Conservation (phyloP, 2,113 vertebrate species). For the Hiodon alosoides region DNA sequence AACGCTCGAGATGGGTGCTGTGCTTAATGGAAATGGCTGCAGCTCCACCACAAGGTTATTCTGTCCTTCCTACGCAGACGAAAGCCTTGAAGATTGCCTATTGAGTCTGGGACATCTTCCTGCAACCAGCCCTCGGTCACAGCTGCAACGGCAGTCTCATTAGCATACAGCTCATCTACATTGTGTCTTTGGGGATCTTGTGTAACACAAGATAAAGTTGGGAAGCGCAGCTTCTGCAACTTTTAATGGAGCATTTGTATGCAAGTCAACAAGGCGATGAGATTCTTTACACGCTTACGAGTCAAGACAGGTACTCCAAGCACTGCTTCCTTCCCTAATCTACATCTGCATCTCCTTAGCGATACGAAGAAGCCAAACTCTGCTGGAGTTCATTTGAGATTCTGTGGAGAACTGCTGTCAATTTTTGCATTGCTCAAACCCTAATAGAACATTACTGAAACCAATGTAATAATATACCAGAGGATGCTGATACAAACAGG, state of each 20-base stretch:
- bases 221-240: neutral
- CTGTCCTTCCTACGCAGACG: conserved; percentile 7
- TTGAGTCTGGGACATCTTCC: conserved; percentile 9
- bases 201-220: neutral
- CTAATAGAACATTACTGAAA: no score
- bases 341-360: neutral
- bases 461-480: no score
- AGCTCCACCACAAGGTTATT: neutral
- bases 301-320: neutral
- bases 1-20: neutral
- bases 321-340: neutral
- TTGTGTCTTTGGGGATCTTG: neutral
- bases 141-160: neutral
- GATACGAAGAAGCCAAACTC: neutral
- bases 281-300: neutral
- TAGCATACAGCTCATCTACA: conserved; percentile 4
- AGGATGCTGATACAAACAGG: no score
- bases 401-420: neutral
- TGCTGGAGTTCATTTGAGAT: conserved; percentile 5
- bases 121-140: conserved; percentile 5
- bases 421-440: no score
- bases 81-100: conserved; percentile 8
- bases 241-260: neutral
- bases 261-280: neutral
- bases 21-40: neutral